Evolutionary conservation across 2,888 invertebrate species (phyloP), one percentile per base, ranked within the genome.

Genomic region (Tiliacea citrago): DNA sequence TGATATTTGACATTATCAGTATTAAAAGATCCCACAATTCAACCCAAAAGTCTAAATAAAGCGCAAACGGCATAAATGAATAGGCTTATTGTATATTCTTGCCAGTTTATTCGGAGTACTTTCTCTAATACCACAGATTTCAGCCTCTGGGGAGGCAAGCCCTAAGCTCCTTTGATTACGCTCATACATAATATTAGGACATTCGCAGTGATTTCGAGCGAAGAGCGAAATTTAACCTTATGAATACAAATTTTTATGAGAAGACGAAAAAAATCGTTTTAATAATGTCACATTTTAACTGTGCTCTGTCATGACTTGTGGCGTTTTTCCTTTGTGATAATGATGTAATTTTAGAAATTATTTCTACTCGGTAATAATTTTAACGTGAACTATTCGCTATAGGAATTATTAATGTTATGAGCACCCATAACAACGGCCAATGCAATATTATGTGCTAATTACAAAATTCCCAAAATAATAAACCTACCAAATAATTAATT

Each of bases 141-240:
- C 51, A 55, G 68, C 53, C 73, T 63, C 73, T 57, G 8, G 47
- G 60, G 72, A 76, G 70, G 73, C 71, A 79, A 83, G 68, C 39
- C 73, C 74, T 84, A 76, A 84, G 80, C 76, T 68, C 18, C 61
- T 80, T 77, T 86, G 74, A 83, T 80, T 83, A 67, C 58, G 55
- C 49, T 86, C 75, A 77, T 86, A 75, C 73, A 84, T 85, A 29
- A 29, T 29, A 75, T 79, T 85, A 73, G 74, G 69, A 53, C 57
- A 68, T 86, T 79, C 29, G 0, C 68, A 62, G 74, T 66, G 63
- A 84, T 83, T 79, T 69, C 35, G 16, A 49, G 72, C 35, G 62
- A 67, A 61, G 51, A 73, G 49, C 76, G 47, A 86, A 81, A 86
- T 86, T 84, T 68, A 78, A 84, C 82, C 35, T 58, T 78, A 51